A percentile compares a stretch with the other conserved stretches of the same genome.
Evolutionary conservation across 2,888 invertebrate genomes (phyloP).

Genomic region (Hipparchia sbordonii): DNA sequence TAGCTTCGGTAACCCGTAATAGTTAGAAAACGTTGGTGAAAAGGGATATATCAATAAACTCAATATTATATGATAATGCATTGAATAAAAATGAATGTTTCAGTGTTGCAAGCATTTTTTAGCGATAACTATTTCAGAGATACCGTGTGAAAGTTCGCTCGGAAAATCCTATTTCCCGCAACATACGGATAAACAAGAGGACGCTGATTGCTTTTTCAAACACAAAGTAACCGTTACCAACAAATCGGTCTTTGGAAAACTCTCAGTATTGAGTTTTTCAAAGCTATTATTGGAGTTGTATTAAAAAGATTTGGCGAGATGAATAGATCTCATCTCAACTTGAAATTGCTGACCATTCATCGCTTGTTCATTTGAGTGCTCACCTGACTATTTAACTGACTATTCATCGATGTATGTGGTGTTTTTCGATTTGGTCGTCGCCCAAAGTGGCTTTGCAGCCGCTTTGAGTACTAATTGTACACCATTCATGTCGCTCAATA

Average conservation of each 20-base stretch:
- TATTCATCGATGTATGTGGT: background rate
- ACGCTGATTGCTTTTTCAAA: conserved; percentile 3
- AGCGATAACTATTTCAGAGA: background rate
- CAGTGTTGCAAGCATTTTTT: background rate
- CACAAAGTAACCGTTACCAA: background rate
- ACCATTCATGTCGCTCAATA: conserved; percentile 1
- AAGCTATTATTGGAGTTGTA: background rate
- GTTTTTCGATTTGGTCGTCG: background rate
- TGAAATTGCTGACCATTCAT: conserved; percentile 13
- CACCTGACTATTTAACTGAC: background rate
- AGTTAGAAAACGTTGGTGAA: too few species aligned
- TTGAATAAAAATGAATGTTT: too few species aligned
- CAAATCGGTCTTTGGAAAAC: background rate
- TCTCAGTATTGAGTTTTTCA: background rate
- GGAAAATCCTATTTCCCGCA: background rate
- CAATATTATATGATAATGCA: too few species aligned
- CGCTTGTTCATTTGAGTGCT: background rate
- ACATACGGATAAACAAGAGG: background rate
- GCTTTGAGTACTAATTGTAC: background rate
- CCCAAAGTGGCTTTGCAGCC: background rate
- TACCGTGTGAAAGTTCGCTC: background rate
- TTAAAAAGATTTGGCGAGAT: conserved; percentile 1
- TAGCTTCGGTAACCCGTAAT: too few species aligned
- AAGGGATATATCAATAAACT: too few species aligned
- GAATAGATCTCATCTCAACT: conserved; percentile 8